Evolutionary conservation across 2,888 invertebrate species (phyloP).

Genomic region (Lumbricus terrestris): DNA sequence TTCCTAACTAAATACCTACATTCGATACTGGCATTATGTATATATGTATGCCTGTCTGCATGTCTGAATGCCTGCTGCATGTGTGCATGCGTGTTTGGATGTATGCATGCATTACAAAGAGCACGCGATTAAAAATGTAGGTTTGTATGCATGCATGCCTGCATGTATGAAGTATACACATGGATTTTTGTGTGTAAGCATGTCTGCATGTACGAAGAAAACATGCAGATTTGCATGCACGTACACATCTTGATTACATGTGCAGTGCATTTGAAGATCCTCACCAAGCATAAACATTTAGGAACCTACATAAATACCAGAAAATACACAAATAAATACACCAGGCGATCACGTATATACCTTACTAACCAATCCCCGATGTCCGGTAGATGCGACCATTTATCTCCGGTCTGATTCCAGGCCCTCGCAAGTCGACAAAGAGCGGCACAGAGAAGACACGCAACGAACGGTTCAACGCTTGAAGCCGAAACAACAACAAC

Average conservation of each 20-base stretch:
- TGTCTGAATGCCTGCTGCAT: too few relatives aligned
- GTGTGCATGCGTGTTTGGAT: too few relatives aligned
- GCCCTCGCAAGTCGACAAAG: conserved; percentile 69
- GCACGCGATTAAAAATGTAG: too few relatives aligned
- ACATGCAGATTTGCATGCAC: too few relatives aligned
- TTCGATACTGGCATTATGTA: background rate
- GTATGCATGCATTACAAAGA: too few relatives aligned
- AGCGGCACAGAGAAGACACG: conserved; percentile 20
- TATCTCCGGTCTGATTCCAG: conserved; percentile 83
- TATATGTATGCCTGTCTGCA: background rate
- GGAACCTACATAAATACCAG: background rate
- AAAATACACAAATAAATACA: background rate
- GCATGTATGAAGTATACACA: too few relatives aligned
- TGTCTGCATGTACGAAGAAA: too few relatives aligned
- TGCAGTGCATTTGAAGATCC: background rate
- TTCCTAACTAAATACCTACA: background rate
- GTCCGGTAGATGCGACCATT: conserved; percentile 77
- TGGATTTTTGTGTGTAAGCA: too few relatives aligned
- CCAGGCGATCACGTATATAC: conserved; percentile 10
- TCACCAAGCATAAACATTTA: background rate
- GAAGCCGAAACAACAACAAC: background rate
- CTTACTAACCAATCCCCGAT: conserved; percentile 61
- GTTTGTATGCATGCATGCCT: too few relatives aligned
- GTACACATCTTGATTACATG: background rate
- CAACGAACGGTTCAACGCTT: background rate